Percentiles rank a stretch among this genome's conserved stretches.
These are phyloP conservation scores for Gulo gulo DNA, from an alignment of 2,113 vertebrate species.

Conservation along the genomic window DNA sequence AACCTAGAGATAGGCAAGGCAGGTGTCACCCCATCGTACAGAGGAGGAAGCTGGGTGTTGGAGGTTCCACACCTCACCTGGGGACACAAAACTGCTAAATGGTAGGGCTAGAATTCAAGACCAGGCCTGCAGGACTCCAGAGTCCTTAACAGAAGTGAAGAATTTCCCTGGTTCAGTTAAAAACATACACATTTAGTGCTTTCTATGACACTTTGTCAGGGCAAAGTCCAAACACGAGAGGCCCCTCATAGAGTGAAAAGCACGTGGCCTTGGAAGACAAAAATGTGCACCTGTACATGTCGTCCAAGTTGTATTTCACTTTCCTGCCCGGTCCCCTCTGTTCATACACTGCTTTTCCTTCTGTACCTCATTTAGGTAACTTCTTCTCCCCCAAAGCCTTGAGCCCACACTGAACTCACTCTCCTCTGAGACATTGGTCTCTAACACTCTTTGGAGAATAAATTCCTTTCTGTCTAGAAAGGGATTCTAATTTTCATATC, in stretches of 20 bases:
- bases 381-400: neutral
- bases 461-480: neutral
- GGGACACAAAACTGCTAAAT: neutral
- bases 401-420: neutral
- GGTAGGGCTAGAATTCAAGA: neutral
- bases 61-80: rapidly evolving
- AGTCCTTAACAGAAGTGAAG: neutral
- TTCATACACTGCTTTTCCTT: neutral
- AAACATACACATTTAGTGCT: neutral
- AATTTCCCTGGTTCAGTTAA: neutral
- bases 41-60: neutral
- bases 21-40: neutral
- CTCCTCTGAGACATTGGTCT: neutral
- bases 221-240: neutral
- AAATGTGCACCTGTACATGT: rapidly evolving
- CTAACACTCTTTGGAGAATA: neutral
- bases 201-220: neutral
- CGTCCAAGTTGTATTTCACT: neutral
- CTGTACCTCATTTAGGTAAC: neutral
- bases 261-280: neutral
- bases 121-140: neutral
- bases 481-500: neutral
- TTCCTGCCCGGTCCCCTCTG: neutral
- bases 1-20: neutral
- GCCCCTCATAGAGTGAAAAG: neutral